phyloP scores from a whole-genome alignment of 2,888 invertebrate genomes.

The Tinea pellionella region DNA sequence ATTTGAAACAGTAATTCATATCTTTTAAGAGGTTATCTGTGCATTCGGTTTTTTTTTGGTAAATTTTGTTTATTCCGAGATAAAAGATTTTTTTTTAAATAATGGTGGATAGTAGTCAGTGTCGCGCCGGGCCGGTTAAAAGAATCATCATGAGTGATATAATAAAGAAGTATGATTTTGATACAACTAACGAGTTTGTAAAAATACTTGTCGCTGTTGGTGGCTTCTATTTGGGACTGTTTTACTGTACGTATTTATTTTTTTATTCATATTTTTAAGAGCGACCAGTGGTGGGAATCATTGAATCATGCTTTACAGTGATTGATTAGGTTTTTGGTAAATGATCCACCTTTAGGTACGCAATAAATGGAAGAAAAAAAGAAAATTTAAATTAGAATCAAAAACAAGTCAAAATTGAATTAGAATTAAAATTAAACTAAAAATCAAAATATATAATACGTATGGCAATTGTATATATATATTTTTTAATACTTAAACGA shows the following conservation, averaged over 20 bases:
- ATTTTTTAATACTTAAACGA: too few species aligned
- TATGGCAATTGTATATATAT: too few species aligned
- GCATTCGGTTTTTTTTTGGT: conserved; percentile 26
- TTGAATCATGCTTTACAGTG: conserved; percentile 13
- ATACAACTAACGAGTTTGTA: conserved; percentile 47
- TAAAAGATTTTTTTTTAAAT: conserved; percentile 25
- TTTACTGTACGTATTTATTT: conserved; percentile 47
- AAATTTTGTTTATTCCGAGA: conserved; percentile 21
- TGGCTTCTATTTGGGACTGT: conserved; percentile 53
- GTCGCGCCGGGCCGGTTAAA: conserved; percentile 45
- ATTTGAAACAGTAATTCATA: conserved; percentile 25
- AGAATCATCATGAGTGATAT: conserved; percentile 63
- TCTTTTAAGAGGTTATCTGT: conserved; percentile 47
- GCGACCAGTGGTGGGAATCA: conserved; percentile 6
- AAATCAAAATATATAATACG: too few species aligned
- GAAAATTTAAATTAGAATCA: too few species aligned
- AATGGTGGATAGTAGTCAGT: conserved; percentile 55
- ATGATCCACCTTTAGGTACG: too few species aligned
- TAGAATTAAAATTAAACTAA: too few species aligned
- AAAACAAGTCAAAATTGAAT: too few species aligned
- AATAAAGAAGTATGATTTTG: conserved; percentile 49
- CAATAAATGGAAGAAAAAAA: too few species aligned
- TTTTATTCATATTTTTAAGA: conserved; percentile 16
- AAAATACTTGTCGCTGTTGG: conserved; percentile 42
- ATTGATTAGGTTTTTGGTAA: too few species aligned